These are phyloP conservation scores for Campoletis sonorensis DNA, from an alignment of 1,140 invertebrate species.

Conservation along the genomic window DNA sequence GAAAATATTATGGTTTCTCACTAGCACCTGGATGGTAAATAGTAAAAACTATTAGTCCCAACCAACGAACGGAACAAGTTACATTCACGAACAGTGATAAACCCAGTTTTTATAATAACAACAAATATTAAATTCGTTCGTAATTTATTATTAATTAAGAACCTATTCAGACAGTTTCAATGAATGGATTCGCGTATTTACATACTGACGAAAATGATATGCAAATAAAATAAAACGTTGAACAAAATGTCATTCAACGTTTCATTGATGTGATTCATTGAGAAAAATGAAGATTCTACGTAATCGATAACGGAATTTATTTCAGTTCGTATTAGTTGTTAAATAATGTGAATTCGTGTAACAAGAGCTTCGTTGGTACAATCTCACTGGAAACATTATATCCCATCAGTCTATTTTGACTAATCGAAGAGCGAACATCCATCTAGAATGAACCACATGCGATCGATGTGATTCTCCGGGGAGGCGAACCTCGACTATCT, in stretches of 20 bases:
- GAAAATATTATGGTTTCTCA: background rate
- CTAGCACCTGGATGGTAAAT: background rate
- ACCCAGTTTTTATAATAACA: too few relatives aligned
- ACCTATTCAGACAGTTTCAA: too few relatives aligned
- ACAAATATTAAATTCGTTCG: too few relatives aligned
- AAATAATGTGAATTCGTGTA: background rate
- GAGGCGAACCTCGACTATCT: conserved; percentile 14
- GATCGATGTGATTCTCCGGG: conserved; percentile 13
- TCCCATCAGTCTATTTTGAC: background rate
- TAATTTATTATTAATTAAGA: too few relatives aligned
- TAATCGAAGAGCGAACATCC: conserved; percentile 5
- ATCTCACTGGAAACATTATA: background rate
- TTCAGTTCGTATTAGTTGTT: background rate
- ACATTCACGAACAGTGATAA: too few relatives aligned
- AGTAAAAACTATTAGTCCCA: background rate
- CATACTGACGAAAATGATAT: too few relatives aligned
- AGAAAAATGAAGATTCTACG: too few relatives aligned
- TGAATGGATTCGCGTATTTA: too few relatives aligned
- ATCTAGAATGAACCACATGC: conserved; percentile 4
- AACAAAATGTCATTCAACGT: too few relatives aligned
- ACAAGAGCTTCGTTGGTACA: background rate
- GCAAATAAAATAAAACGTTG: too few relatives aligned
- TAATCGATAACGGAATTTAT: background rate
- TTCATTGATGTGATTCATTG: too few relatives aligned
- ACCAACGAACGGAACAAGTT: background rate